Conservation (phyloP, 1,140 invertebrate genomes). For the Paracyclopina nana region DNA sequence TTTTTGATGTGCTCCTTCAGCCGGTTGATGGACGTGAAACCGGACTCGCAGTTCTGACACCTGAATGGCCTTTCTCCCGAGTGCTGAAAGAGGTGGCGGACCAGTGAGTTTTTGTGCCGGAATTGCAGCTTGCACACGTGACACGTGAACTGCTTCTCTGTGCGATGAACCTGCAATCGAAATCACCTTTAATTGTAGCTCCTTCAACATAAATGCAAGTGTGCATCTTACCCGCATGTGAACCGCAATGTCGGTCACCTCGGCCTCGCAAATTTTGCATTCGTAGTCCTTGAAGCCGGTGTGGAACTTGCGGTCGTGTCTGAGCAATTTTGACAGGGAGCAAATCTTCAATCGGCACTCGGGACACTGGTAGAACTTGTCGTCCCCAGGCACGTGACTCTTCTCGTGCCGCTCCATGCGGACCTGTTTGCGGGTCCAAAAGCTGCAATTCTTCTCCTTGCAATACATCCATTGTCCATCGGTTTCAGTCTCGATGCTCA, state of each 20-base stretch:
- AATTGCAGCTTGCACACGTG: not conserved
- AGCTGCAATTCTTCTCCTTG: not conserved
- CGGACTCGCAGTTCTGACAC: slow-evolving; percentile 45
- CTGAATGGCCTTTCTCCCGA: slow-evolving; percentile 47
- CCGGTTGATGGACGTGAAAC: slow-evolving; percentile 38
- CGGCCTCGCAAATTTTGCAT: slow-evolving; percentile 15
- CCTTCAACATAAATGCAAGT: not conserved
- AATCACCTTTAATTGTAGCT: too few relatives aligned
- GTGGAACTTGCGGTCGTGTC: slow-evolving; percentile 12
- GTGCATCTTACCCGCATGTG: slow-evolving; percentile 10
- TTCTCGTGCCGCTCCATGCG: slow-evolving; percentile 7
- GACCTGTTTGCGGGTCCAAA: slow-evolving; percentile 6
- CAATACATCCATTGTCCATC: slow-evolving; percentile 9
- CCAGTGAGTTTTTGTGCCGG: slow-evolving; percentile 48
- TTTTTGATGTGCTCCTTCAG: slow-evolving; percentile 3
- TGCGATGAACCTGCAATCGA: slow-evolving; percentile 7
- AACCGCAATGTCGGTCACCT: slow-evolving; percentile 13
- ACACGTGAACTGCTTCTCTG: slow-evolving; percentile 7
- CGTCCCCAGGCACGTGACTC: slow-evolving; percentile 7
- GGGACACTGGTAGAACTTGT: not conserved
- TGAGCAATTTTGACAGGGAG: slow-evolving; percentile 11
- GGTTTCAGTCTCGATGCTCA: too few relatives aligned
- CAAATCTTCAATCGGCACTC: slow-evolving; percentile 7
- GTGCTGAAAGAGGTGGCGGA: slow-evolving; percentile 53
- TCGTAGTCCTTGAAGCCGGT: slow-evolving; percentile 12